Conservation (phyloP, 2,888 invertebrate species). For the Caenorhabditis macrosperma region DNA sequence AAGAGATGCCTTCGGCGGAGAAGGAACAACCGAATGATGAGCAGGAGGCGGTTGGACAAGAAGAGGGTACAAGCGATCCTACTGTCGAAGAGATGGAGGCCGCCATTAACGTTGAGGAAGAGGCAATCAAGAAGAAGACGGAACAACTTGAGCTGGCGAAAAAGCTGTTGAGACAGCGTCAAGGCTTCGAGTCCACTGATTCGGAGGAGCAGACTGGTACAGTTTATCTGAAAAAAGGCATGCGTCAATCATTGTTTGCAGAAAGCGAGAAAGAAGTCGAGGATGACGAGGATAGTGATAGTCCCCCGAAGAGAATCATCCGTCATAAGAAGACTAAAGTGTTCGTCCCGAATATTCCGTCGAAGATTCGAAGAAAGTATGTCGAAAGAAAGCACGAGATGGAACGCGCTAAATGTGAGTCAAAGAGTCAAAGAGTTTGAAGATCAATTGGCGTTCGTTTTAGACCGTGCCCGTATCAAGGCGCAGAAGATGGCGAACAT, state of each 20-base stretch:
- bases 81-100: constrained; percentile 8
- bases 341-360: constrained; percentile 14
- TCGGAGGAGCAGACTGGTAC: constrained; percentile 2
- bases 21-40: neutral
- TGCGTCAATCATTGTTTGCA: neutral
- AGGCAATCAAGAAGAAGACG: neutral
- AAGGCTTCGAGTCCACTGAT: constrained; percentile 11
- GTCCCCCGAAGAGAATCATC: neutral
- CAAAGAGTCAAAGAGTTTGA: neutral
- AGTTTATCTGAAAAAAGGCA: neutral
- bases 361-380: constrained; percentile 21
- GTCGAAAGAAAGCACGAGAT: constrained; percentile 16
- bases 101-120: neutral
- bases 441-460: too few relatives aligned
- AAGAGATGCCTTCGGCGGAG: neutral
- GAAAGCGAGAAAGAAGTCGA: neutral
- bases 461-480: constrained; percentile 18
- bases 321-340: neutral
- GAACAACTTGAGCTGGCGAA: constrained; percentile 24
- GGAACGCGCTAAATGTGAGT: constrained; percentile 25
- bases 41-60: neutral
- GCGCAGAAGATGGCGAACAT: constrained; percentile 18
- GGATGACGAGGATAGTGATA: neutral
- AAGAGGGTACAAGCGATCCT: neutral
- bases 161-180: constrained; percentile 5